A percentile compares a stretch with the other conserved stretches of the same genome.
Conservation (phyloP, 2,113 vertebrate species). For the Tachysurus fulvidraco region DNA sequence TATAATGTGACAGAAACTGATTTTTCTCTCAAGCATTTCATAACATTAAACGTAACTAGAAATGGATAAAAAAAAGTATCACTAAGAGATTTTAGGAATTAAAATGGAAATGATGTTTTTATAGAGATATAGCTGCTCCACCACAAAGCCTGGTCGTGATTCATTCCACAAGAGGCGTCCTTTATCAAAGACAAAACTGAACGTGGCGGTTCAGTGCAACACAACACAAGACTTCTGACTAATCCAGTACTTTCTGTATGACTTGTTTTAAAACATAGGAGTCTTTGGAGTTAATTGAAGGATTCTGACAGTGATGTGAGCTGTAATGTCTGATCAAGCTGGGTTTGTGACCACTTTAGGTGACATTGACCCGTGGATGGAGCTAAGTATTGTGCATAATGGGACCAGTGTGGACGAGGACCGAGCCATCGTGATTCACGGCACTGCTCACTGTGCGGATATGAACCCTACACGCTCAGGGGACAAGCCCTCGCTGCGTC, state of each 20-base stretch:
- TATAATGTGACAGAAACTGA: not conserved
- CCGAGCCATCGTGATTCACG: slow-evolving; percentile 66
- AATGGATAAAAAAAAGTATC: not conserved
- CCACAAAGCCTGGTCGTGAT: not conserved
- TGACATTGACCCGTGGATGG: slow-evolving; percentile 75
- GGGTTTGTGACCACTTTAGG: slow-evolving; percentile 53
- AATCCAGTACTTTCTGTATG: not conserved
- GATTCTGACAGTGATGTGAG: not conserved
- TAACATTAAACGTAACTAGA: not conserved
- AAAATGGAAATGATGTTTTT: not conserved
- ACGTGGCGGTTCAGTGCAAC: not conserved
- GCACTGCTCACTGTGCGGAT: slow-evolving; percentile 74
- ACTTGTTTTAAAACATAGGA: not conserved
- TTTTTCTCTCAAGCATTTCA: not conserved
- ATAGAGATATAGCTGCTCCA: not conserved
- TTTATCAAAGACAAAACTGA: not conserved
- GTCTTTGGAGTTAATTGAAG: not conserved
- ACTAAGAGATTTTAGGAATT: no score
- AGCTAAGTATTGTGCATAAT: slow-evolving; percentile 67
- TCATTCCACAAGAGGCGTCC: not conserved
- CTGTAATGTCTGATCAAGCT: not conserved
- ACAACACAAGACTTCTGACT: not conserved
- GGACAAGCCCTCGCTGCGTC: slow-evolving; percentile 63
- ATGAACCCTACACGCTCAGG: slow-evolving; percentile 56
- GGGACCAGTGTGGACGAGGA: slow-evolving; percentile 45